Evolutionary conservation across 2,888 invertebrate genomes (phyloP), one percentile per base, ranked within the genome.

Genomic region (Thecocarcelia acutangulata): DNA sequence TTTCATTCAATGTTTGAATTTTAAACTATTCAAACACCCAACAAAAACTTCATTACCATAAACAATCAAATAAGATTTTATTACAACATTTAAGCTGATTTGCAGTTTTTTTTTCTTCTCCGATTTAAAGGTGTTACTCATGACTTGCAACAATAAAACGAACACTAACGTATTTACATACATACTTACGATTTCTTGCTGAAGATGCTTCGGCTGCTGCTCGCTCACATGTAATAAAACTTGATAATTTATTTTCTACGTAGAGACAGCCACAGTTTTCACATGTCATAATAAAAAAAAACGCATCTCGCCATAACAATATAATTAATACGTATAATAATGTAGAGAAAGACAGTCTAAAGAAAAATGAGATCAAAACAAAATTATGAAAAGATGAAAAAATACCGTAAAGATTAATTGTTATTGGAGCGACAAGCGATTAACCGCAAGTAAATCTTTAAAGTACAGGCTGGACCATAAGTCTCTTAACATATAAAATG

Each of bases 271-370:
- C 37, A 42, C 13, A 21, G 15, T n/a, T 50, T 42, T 33, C 28
- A 68, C 73, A 73, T 81, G 72, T 81, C 68, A 77, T 68, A 77
- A 73, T 68, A 77, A 28, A 54, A 77, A 28, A 54, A 72, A 33
- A 37, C 50, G 46, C 42, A 56, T 44, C 68, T 59, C 6, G 28
- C 42, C 28, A 42, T 40, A 74, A 74, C 33, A 56, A 40, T n/a
- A 61, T 11, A 28, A 44, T 46, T 48, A 66, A 58, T 37, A n/a
- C n/a, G n/a, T n/a, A n/a, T 12, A 37, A 48, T 21, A n/a, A 44
- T 44, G 42, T 13, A 12, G 40, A 2, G 4, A 40, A 37, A 56
- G 63, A 54, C 33, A 19, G 5, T 21, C 33, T 5, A 46, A 58
- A 24, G 24, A 40, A 59, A 72, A 72, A 28, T 59, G 11, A 66